Percentiles rank a stretch among this genome's conserved stretches.
These are phyloP conservation scores for Nemoura dubitans DNA, from an alignment of 2,888 invertebrate species.

Conservation along the genomic window DNA sequence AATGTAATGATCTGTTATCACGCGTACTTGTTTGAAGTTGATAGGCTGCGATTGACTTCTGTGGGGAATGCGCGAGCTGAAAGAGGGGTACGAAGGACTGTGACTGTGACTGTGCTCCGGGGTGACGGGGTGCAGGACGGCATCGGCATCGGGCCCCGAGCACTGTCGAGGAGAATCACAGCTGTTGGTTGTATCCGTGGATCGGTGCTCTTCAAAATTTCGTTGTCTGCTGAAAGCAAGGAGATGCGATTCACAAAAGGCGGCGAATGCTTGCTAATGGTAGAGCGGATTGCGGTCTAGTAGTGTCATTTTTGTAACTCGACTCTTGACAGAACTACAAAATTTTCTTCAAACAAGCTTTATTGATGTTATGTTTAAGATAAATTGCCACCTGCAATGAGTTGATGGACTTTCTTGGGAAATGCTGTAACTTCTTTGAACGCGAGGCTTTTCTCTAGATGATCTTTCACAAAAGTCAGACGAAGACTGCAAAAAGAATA, in stretches of 20 bases:
- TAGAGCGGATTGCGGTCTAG: background rate
- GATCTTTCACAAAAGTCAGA: slow-evolving; percentile 48
- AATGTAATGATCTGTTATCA: too few species aligned
- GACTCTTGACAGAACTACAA: background rate
- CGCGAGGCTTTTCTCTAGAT: slow-evolving; percentile 44
- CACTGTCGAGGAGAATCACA: slow-evolving; percentile 26
- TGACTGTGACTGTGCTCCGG: slow-evolving; percentile 40
- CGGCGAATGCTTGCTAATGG: too few species aligned
- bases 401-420: slow-evolving; percentile 48
- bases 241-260: too few species aligned
- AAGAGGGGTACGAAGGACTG: background rate
- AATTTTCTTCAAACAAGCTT: background rate
- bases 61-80: slow-evolving; percentile 56
- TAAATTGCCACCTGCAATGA: slow-evolving; percentile 43
- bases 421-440: slow-evolving; percentile 46
- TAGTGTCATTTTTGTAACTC: background rate
- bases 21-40: slow-evolving; percentile 57
- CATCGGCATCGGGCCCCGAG: slow-evolving; percentile 24
- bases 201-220: slow-evolving; percentile 25
- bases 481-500: slow-evolving; percentile 45
- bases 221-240: slow-evolving; percentile 19
- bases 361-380: background rate
- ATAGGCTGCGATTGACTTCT: slow-evolving; percentile 63
- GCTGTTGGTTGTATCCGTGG: slow-evolving; percentile 26
- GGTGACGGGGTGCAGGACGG: slow-evolving; percentile 47